These are phyloP conservation scores for Pycnomerus fuliginosus DNA, from an alignment of 2,888 invertebrate genomes.

Conservation along the genomic window DNA sequence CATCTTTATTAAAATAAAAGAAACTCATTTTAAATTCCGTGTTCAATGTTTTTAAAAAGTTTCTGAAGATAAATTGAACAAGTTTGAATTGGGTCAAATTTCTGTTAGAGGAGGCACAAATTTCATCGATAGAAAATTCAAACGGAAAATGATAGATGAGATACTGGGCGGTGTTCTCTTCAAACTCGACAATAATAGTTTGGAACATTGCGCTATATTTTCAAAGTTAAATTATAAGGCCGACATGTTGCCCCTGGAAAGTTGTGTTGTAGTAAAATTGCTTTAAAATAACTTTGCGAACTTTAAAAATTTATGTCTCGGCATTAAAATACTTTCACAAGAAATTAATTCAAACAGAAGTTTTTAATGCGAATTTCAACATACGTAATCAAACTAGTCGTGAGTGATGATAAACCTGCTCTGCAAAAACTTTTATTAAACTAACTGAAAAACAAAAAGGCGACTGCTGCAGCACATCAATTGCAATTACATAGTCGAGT, in stretches of 20 bases:
- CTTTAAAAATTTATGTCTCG: conserved; percentile 20
- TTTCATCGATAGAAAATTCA: too few relatives aligned
- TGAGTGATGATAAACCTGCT: background rate
- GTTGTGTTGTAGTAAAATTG: conserved; percentile 20
- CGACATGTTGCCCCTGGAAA: conserved; percentile 16
- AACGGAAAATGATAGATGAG: too few relatives aligned
- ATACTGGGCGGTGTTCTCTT: too few relatives aligned
- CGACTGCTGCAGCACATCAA: conserved; percentile 20
- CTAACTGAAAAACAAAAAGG: conserved; percentile 15
- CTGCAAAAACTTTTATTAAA: conserved; percentile 13
- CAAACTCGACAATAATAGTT: too few relatives aligned
- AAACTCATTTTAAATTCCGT: too few relatives aligned
- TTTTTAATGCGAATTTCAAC: conserved; percentile 8
- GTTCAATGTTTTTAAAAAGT: too few relatives aligned
- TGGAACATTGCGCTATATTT: too few relatives aligned
- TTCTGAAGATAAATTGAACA: too few relatives aligned
- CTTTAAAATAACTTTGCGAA: conserved; percentile 19
- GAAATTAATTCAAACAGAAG: conserved; percentile 18
- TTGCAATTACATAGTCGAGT: conserved; percentile 33
- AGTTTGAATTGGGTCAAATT: too few relatives aligned
- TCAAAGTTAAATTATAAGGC: too few relatives aligned
- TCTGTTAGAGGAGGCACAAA: too few relatives aligned
- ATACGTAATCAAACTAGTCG: conserved; percentile 2
- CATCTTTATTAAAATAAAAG: too few relatives aligned
- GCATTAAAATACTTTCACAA: conserved; percentile 24